Evolutionary conservation across 2,888 invertebrate species (phyloP), one percentile per base, ranked within the genome.

Genomic region (Acleris emargana): DNA sequence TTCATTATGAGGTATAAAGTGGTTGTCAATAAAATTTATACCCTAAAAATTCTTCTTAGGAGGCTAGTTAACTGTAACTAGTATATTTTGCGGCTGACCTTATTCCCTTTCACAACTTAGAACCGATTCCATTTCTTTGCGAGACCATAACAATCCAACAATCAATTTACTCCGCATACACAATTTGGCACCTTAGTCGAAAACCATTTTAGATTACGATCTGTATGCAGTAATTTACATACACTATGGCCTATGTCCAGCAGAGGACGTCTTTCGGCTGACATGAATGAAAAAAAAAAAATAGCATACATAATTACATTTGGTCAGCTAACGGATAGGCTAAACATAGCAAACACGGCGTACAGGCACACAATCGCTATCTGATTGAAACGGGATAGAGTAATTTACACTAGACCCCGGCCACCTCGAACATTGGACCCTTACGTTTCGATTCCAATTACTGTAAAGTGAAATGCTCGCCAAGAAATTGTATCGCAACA

Each of bases 381-480:
- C 55, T 64, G 64, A 64, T 64, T 64, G 64, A 64, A 64, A 18
- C 64, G 60, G 51, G 64, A 64, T 64, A 55, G 59, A 59, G 64
- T 64, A 64, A 64, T 60, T 64, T 64, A 60, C 64, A 60, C 64
- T 54, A 60, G 28, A 64, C 54, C 43, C 50, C 55, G 45, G 55
- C 43, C 43, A 64, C 54, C 43, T 59, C 55, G 38, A 60, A 45
- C 32, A 45, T 60, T 60, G 43, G 50, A 60, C 64, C 64, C 84
- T 83, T 80, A 81, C 63, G 69, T 73, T 73, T 75, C 75, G 75
- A 77, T 79, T 74, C 75, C 76, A 75, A 79, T 78, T 75, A 79
- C 76, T 76, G 68, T 75, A 74, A 79, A 75, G 72, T 74, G 79
- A 82, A 83, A 81, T 79, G 71, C 75, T 73, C 69, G 69, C 67